A percentile compares a stretch with the other conserved stretches of the same genome.
These are phyloP conservation scores for Junco hyemalis DNA, from an alignment of 2,113 vertebrate genomes.

Conservation along the genomic window DNA sequence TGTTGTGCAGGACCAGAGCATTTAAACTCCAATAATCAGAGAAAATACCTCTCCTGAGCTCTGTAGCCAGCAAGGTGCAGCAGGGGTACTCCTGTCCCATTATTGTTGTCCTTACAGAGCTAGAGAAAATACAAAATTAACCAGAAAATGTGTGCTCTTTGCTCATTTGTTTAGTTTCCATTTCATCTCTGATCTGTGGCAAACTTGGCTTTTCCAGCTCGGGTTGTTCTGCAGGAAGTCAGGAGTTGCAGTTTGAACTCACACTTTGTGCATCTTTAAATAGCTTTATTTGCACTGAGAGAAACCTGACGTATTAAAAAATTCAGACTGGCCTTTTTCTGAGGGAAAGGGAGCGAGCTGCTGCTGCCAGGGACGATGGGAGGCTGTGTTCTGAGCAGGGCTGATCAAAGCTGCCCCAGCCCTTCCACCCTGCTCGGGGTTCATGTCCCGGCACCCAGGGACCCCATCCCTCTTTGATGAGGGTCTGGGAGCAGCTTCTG, in stretches of 20 bases:
- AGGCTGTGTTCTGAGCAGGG: neutral
- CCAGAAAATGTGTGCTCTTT: neutral
- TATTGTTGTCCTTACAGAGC: neutral
- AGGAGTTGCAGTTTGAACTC: neutral
- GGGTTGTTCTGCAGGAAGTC: neutral
- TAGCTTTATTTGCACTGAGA: neutral
- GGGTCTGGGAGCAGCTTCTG: neutral
- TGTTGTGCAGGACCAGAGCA: neutral
- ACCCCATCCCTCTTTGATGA: neutral
- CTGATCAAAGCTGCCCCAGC: neutral
- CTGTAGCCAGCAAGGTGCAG: neutral
- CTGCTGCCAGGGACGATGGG: rapidly evolving
- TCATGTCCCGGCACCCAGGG: neutral
- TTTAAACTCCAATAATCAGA: neutral
- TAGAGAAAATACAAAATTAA: neutral
- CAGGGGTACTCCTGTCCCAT: neutral
- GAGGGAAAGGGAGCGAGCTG: neutral
- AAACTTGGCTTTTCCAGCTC: neutral
- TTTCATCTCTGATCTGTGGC: neutral
- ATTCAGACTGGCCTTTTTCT: neutral
- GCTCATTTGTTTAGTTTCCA: neutral
- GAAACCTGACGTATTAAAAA: neutral
- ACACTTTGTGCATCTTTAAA: neutral
- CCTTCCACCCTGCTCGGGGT: neutral
- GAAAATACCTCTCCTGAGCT: neutral